Conservation (phyloP, 2,797 vertebrate species). For the Sebastes oblongus region DNA sequence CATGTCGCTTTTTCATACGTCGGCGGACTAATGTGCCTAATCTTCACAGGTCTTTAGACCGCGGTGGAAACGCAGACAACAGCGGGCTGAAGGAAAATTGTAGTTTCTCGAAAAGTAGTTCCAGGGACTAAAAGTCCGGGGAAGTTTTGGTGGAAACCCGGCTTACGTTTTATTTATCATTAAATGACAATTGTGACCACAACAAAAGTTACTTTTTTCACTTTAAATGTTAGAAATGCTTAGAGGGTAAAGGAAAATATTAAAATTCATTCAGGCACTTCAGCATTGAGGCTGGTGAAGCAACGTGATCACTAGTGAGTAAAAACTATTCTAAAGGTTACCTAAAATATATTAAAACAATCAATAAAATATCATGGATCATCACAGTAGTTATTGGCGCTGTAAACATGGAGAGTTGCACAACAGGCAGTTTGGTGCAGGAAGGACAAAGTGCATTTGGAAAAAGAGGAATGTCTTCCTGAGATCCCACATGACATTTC, state of each 20-base stretch:
- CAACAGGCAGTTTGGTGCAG: slow-evolving; percentile 21
- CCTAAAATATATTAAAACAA: slow-evolving; percentile 16
- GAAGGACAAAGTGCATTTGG: slow-evolving; percentile 48
- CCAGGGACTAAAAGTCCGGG: too few species aligned
- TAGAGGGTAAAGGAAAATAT: background rate
- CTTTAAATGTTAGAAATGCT: slow-evolving; percentile 6
- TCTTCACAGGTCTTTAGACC: too few species aligned
- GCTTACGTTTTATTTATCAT: background rate
- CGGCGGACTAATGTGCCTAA: too few species aligned
- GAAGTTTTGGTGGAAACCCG: too few species aligned
- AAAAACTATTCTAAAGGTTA: slow-evolving; percentile 18
- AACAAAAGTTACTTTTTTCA: background rate
- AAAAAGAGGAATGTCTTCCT: slow-evolving; percentile 40
- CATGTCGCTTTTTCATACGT: too few species aligned
- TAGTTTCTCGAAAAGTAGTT: too few species aligned
- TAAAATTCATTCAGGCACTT: slow-evolving; percentile 29
- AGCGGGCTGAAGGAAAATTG: too few species aligned
- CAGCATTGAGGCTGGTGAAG: background rate
- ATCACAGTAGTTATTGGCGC: slow-evolving; percentile 17
- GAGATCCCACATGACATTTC: slow-evolving; percentile 4
- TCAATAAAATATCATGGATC: background rate
- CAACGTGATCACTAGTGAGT: background rate
- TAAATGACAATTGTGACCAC: background rate
- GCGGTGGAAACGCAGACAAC: too few species aligned
- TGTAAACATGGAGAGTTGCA: slow-evolving; percentile 49